Percentiles rank a stretch among this genome's conserved stretches.
Evolutionary conservation across 1,140 invertebrate genomes (phyloP).

Genomic region (Chymomyza costata): DNA sequence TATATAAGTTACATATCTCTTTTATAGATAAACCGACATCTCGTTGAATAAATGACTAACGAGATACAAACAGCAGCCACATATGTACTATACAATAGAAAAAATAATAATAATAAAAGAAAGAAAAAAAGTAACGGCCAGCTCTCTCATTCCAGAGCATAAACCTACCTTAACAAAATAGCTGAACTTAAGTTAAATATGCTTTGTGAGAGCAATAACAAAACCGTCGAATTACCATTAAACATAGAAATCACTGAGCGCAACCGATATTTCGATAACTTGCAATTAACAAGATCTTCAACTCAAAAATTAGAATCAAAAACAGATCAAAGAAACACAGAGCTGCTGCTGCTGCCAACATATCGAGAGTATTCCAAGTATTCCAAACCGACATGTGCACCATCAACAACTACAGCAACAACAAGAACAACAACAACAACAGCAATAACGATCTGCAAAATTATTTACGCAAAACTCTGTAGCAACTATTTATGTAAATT

Average conservation of each 20-base stretch:
- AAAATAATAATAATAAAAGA: constrained; percentile 14
- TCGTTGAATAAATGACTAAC: constrained; percentile 19
- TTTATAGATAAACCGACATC: too few species aligned
- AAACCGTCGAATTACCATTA: constrained; percentile 39
- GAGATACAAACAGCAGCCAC: constrained; percentile 25
- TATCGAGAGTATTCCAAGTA: too few species aligned
- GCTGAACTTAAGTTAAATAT: constrained; percentile 43
- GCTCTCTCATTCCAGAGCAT: too few species aligned
- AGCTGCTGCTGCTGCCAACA: neutral
- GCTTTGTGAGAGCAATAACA: constrained; percentile 31
- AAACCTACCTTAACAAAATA: constrained; percentile 26
- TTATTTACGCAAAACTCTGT: constrained; percentile 50
- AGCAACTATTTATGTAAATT: constrained; percentile 59
- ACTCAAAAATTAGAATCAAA: neutral
- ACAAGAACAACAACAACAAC: too few species aligned
- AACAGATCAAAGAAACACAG: constrained; percentile 10
- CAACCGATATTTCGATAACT: constrained; percentile 16
- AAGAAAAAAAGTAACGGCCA: constrained; percentile 1
- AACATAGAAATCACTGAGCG: constrained; percentile 30
- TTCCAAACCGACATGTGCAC: neutral
- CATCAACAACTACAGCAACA: constrained; percentile 5
- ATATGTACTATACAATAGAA: constrained; percentile 34
- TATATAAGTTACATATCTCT: too few species aligned
- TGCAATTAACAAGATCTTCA: constrained; percentile 8
- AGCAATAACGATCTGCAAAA: too few species aligned